These are phyloP conservation scores for Drosophila nr. medialis DNA, from an alignment of 2,888 invertebrate genomes.

Conservation along the genomic window DNA sequence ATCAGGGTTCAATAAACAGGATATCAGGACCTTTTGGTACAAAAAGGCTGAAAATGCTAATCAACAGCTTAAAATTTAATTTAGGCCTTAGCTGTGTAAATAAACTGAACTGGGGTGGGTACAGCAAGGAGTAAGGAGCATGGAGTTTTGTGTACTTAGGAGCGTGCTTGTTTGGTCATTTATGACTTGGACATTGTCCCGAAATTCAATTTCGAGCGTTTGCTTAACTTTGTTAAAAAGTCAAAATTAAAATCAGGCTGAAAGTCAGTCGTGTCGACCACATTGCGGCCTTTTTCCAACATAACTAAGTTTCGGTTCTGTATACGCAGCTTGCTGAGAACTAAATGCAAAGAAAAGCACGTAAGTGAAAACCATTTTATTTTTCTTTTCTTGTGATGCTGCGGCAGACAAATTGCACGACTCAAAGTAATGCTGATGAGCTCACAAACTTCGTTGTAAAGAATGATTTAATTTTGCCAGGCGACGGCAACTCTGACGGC, in stretches of 20 bases:
- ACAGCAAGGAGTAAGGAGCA: neutral
- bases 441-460: slow-evolving; percentile 62
- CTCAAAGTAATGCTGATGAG: slow-evolving; percentile 77
- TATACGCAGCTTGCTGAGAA: slow-evolving; percentile 52
- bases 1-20: slow-evolving; percentile 78
- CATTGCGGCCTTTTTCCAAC: slow-evolving; percentile 53
- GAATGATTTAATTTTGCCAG: slow-evolving; percentile 75
- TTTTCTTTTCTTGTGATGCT: slow-evolving; percentile 12
- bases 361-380: slow-evolving; percentile 41
- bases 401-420: slow-evolving; percentile 64
- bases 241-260: slow-evolving; percentile 74
- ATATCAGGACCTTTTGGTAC: slow-evolving; percentile 14
- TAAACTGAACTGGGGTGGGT: slow-evolving; percentile 38
- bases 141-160: slow-evolving; percentile 70
- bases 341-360: slow-evolving; percentile 46
- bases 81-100: slow-evolving; percentile 72
- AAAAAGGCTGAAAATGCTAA: slow-evolving; percentile 70
- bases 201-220: slow-evolving; percentile 74
- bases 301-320: slow-evolving; percentile 60
- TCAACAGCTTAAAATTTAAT: slow-evolving; percentile 81
- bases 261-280: slow-evolving; percentile 57
- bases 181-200: slow-evolving; percentile 62
- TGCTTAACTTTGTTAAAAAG: slow-evolving; percentile 78
- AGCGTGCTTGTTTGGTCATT: slow-evolving; percentile 64
- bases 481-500: slow-evolving; percentile 14